Conservation (phyloP, 1,140 invertebrate species). For the Glossosoma conforme region DNA sequence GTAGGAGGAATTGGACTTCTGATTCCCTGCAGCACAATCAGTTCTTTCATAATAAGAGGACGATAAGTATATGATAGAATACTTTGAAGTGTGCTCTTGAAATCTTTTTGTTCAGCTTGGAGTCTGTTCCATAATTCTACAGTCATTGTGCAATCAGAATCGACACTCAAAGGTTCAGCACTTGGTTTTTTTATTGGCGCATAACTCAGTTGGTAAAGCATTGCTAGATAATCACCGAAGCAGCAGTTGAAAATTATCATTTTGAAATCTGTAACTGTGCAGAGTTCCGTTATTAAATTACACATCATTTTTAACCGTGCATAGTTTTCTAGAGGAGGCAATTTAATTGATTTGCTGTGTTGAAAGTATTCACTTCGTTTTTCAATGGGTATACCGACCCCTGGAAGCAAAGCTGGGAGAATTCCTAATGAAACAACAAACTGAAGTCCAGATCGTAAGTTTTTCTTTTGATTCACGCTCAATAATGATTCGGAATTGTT, state of each 20-base stretch:
- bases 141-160: constrained; percentile 44
- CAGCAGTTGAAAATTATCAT: constrained; percentile 46
- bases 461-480: constrained; percentile 55
- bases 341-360: constrained; percentile 30
- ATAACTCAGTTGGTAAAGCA: constrained; percentile 65
- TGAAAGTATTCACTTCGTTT: constrained; percentile 39
- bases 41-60: constrained; percentile 60
- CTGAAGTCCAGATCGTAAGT: constrained; percentile 52
- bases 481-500: constrained; percentile 46
- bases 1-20: constrained; percentile 51
- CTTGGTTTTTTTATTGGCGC: constrained; percentile 59
- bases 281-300: constrained; percentile 26
- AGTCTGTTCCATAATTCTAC: constrained; percentile 51
- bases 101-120: constrained; percentile 49
- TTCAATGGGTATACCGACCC: constrained; percentile 54
- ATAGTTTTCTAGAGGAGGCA: constrained; percentile 34
- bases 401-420: constrained; percentile 57
- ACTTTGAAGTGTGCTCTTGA: constrained; percentile 48
- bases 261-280: constrained; percentile 39
- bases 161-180: constrained; percentile 25
- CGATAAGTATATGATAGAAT: constrained; percentile 55
- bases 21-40: constrained; percentile 61
- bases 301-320: constrained; percentile 32
- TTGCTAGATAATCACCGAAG: constrained; percentile 55
- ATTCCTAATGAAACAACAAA: constrained; percentile 60